Base-by-base conservation (phyloP, 1,140 invertebrate species). In the Brachionus rubens region DNA sequence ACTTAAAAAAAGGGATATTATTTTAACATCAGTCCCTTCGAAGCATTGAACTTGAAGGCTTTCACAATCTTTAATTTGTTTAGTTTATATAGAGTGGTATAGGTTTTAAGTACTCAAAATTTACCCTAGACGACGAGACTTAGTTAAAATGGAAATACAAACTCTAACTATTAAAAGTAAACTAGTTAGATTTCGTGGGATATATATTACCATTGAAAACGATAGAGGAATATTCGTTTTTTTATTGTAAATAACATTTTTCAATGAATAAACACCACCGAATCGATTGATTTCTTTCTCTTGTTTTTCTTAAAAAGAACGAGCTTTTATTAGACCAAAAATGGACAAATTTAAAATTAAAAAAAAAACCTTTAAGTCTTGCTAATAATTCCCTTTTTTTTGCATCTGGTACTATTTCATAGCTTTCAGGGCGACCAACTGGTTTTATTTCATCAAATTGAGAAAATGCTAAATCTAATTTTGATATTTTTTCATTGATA, bases 401-500 rank as follows among this genome's bases (percentile, higher is more conserved):
- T 41, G 41, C 4, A 65, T 65, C 59, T 41, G 59, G 59, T 24
- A 65, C 19, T 21, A 65, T 43, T 65, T 65, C 19, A 43, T 65
- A 65, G 24, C 59, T 65, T 43, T 41, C 33, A 41, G 59, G 59
- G 19, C 59, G 16, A 24, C 59, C 59, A 24, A 14, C 43, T 0
- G 40, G 19, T 24, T 43, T 65, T 14, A 65, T 43, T 2, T 41
- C 21, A 65, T 41, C 43, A 12, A 65, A 43, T 24, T 65, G 33
- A 46, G 59, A 9, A 43, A 65, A 65, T 26, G 40, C 10, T 5
- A 19, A 16, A 14, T 65, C 59, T 26, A 65, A 43, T 26, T 65
- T 65, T 10, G 59, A 41, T 46, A 65, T 65, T 65, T 65, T 65
- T 26, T 65, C 59, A 65, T 65, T 65, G 10, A 65, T 65, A 24